phyloP scores from a whole-genome alignment of 2,113 vertebrate genomes.

The Helogale parvula region DNA sequence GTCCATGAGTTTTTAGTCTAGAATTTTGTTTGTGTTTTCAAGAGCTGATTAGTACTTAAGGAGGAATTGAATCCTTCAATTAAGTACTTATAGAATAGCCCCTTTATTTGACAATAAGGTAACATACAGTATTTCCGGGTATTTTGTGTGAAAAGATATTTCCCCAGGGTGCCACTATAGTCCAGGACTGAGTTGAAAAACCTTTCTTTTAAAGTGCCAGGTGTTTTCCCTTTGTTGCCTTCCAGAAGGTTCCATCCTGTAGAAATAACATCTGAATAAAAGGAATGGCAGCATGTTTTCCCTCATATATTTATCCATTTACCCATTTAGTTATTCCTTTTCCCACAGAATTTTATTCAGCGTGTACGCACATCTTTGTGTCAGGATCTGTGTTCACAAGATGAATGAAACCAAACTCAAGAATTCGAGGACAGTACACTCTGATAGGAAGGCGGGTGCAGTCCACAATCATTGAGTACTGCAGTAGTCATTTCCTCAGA shows the following conservation, averaged over 20 bases:
- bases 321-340: not conserved
- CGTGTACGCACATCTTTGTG: not conserved
- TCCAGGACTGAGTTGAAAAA: not conserved
- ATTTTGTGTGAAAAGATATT: not conserved
- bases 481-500: not conserved
- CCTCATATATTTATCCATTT: not conserved
- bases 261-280: not conserved
- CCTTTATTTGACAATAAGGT: not conserved
- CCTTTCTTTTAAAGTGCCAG: not conserved
- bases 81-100: not conserved
- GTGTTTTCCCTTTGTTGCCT: not conserved
- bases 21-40: conserved; percentile 23
- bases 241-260: not conserved
- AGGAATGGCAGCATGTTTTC: not conserved
- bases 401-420: not conserved
- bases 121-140: not conserved
- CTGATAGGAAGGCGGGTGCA: not conserved
- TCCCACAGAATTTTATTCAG: not conserved
- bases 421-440: not conserved
- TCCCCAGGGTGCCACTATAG: not conserved
- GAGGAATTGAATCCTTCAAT: not conserved
- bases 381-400: not conserved
- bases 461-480: not conserved
- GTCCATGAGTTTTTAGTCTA: not conserved
- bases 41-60: not conserved